phyloP scores from a whole-genome alignment of 2,113 vertebrate genomes.

The Motacilla tschutschensis region DNA sequence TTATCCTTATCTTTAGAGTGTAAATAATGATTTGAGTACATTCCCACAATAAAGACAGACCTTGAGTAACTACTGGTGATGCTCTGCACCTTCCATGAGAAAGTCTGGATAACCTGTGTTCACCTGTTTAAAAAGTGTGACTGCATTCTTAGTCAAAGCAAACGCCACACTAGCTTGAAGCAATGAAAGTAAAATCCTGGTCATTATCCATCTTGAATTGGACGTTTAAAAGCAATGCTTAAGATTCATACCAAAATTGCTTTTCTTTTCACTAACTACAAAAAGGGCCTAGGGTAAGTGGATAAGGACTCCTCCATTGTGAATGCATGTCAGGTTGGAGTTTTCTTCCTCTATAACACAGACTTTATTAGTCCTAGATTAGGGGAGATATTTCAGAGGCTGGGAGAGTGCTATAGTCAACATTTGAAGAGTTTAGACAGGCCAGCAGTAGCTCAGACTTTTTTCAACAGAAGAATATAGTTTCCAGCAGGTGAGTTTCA shows the following conservation, averaged over 20 bases:
- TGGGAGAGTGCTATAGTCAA: neutral
- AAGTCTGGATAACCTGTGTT: neutral
- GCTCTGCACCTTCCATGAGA: neutral
- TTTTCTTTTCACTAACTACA: neutral
- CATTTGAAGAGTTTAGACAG: neutral
- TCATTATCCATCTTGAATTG: fast-evolving
- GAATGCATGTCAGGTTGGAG: neutral
- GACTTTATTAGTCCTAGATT: neutral
- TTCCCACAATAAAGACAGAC: neutral
- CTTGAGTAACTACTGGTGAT: neutral
- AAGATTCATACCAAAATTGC: neutral
- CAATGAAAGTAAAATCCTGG: neutral
- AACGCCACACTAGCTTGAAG: neutral
- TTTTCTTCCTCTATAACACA: fast-evolving
- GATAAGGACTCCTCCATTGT: neutral
- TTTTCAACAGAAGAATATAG: neutral
- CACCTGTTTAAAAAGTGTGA: neutral
- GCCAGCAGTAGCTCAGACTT: neutral
- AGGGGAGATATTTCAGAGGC: neutral
- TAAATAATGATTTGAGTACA: neutral
- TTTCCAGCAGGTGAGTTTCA: neutral
- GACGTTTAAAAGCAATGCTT: neutral
- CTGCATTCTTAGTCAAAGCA: neutral
- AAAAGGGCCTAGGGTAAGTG: neutral
- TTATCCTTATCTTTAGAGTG: neutral